Evolutionary conservation across 2,797 vertebrate species (phyloP), one percentile per base, ranked within the genome.

Genomic region (Eulemur mongoz): DNA sequence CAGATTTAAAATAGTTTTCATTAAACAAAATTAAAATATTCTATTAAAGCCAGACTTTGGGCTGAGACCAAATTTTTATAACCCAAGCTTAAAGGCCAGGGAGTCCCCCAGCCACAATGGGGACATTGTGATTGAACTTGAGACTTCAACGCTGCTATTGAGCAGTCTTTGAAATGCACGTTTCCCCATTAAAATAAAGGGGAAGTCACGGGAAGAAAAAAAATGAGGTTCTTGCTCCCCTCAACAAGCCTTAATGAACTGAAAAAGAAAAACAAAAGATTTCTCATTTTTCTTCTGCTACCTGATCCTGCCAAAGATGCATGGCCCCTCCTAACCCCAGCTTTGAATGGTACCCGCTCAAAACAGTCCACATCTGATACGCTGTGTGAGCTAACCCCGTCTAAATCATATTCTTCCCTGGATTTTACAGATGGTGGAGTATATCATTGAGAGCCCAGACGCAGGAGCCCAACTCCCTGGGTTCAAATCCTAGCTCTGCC

Each of bases 11-110:
- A 97, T 98, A 96, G 95, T 97, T 97, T 98, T 98, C 96, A 97
- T 97, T 98, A 98, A 96, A 94, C 93, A 97, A 97, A 98, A 98
- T 98, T 98, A 97, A 98, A 98, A 98, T 97, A 97, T 96, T 97
- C 97, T 98, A 97, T 98, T 97, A 97, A 98, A 98, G 93, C 97
- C 98, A 98, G 97, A 97, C 96, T 97, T 98, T 97, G 96, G 97
- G 97, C 96, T 96, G 93, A 94, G 93, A 97, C 97, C 97, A 98
- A 89, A 97, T 98, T 97, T 98, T 98, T 97, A 98, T 97, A 98
- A 98, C 97, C 96, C 89, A 89, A 81, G 90, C 96, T 95, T 88
- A 96, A 98, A 98, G 97, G 97, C 98, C 97, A 98, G 88, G 91
- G 93, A 97, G 98, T 97, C 96, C 96, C 73, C 93, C 32, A 84